These are phyloP conservation scores for Lagopus leucura DNA, from an alignment of 2,113 vertebrate species.

Conservation along the genomic window DNA sequence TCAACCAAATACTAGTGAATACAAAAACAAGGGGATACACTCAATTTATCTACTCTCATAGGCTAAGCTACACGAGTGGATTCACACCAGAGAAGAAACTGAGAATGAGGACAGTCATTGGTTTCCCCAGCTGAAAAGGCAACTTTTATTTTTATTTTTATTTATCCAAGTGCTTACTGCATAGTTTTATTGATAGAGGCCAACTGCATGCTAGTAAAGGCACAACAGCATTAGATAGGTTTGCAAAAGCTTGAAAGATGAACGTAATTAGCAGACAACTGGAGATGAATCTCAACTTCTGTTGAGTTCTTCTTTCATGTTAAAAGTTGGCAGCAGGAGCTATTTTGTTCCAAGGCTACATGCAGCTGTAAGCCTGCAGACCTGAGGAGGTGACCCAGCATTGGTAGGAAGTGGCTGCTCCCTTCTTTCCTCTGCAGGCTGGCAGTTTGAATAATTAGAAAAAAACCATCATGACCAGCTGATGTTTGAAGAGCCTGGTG, in stretches of 20 bases:
- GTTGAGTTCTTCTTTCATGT: background rate
- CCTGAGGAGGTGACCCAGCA: background rate
- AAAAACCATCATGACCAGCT: background rate
- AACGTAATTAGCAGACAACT: background rate
- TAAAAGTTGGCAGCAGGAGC: background rate
- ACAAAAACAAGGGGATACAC: background rate
- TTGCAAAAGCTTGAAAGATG: background rate
- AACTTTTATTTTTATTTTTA: background rate
- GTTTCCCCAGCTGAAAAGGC: background rate
- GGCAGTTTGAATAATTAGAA: background rate
- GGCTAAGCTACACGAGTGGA: background rate
- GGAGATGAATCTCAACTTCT: background rate
- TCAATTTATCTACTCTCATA: background rate
- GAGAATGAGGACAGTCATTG: background rate
- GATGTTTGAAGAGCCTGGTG: background rate
- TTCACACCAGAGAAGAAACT: background rate
- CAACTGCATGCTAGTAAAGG: background rate
- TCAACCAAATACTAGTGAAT: background rate
- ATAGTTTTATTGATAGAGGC: background rate
- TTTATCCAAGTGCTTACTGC: background rate
- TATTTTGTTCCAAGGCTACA: background rate
- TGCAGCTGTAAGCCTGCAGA: background rate
- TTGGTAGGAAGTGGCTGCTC: background rate
- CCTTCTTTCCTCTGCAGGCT: background rate
- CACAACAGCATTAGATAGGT: background rate